These are phyloP conservation scores for Labrus mixtus DNA, from an alignment of 2,113 vertebrate species.

Conservation along the genomic window DNA sequence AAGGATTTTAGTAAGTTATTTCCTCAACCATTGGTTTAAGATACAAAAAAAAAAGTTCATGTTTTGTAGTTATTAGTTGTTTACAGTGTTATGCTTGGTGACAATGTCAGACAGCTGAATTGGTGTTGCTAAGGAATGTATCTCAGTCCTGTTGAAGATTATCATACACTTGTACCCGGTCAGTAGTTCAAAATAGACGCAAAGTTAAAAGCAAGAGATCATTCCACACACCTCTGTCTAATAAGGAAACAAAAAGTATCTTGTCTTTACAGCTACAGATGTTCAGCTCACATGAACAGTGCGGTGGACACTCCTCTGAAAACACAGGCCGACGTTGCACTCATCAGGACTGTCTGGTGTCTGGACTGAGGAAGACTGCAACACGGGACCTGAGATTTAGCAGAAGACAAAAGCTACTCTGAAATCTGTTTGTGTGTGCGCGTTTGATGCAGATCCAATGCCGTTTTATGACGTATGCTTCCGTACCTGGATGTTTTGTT, in stretches of 20 bases:
- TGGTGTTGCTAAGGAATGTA: constrained; percentile 68
- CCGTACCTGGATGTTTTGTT: constrained; percentile 84
- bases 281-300: constrained; percentile 25
- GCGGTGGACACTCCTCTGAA: constrained; percentile 14
- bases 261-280: constrained; percentile 40
- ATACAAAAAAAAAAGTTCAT: constrained; percentile 74
- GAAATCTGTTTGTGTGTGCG: constrained; percentile 71
- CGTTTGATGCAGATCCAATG: constrained; percentile 74
- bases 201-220: constrained; percentile 37
- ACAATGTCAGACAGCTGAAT: constrained; percentile 72
- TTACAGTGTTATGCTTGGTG: constrained; percentile 80
- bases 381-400: constrained; percentile 62
- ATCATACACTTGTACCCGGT: constrained; percentile 43
- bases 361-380: constrained; percentile 72
- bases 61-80: constrained; percentile 84
- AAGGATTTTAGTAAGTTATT: constrained; percentile 84
- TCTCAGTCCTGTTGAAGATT: constrained; percentile 59
- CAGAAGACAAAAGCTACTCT: constrained; percentile 80
- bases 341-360: constrained; percentile 53
- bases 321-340: constrained; percentile 37
- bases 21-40: constrained; percentile 79
- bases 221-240: constrained; percentile 15
- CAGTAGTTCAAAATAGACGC: constrained; percentile 46
- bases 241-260: constrained; percentile 17
- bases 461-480: constrained; percentile 78